Base-by-base conservation (phyloP, 2,888 invertebrate species). In the Arenicola marina region DNA sequence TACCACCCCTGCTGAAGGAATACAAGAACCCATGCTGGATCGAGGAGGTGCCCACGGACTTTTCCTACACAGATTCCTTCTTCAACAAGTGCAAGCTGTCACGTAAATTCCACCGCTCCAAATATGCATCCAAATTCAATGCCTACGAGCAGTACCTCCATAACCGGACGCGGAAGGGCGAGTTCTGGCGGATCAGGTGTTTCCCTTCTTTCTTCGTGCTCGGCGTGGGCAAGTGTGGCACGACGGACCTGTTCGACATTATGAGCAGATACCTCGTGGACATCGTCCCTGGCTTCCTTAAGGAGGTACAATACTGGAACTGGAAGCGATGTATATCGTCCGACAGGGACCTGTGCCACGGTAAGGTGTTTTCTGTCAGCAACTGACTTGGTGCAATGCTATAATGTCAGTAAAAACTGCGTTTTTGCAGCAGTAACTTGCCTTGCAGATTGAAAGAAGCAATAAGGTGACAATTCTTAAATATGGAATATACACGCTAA, bases 11-110 rank as follows among this genome's bases (percentile, higher is more conserved):
- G 4, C 51, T 51, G 11, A 54, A 54, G 21, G 32, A 26, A 2
- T 59, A 54, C 54, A 59, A 59, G 54, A 59, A 59, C 26, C 59
- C 59, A 18, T 59, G 59, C 34, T 59, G 54, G 21, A 48, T 48
- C 7, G 48, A 48, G 26, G 48, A 11, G n/a, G 11, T 48, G 48
- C 48, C 48, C 18, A 11, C 18, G 15, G 26, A 24, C n/a, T 48
- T 48, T 24, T 11, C 15, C 48, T 59, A 59, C 34, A 29, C 31
- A 32, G 21, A 51, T 32, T 54, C 46, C 7, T 28, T 28, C 48
- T 48, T 18, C 48, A 48, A 24, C 48, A 48, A 48, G 24, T 48
- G 48, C 24, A 24, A 11, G 18, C 11, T 48, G 48, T n/a, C 7
- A 24, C 15, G 48, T 7, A 48, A 11, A 24, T 7, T 11, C n/a